Evolutionary conservation across 2,797 vertebrate species (phyloP).

Genomic region (Vespertilio murinus): DNA sequence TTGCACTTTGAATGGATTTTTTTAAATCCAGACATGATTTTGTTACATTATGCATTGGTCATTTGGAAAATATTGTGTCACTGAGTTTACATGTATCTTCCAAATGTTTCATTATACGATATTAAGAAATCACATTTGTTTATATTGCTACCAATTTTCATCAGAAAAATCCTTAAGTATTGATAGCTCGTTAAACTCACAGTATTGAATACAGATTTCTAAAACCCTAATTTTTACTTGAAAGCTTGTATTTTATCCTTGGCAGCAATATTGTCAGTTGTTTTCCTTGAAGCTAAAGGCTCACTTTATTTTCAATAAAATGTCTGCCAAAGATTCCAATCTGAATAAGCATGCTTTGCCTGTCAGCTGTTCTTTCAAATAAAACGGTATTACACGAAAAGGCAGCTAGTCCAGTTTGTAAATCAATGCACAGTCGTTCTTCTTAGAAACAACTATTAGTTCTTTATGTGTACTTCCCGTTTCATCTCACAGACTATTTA

Average conservation of each 20-base stretch:
- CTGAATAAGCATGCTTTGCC: slow-evolving; percentile 17
- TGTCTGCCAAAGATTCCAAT: slow-evolving; percentile 7
- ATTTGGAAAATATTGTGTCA: slow-evolving; percentile 23
- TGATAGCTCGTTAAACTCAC: not conserved
- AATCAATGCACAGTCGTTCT: not conserved
- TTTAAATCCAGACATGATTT: not conserved
- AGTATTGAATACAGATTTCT: not conserved
- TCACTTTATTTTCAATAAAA: slow-evolving; percentile 49
- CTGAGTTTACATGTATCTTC: not conserved
- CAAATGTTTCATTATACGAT: slow-evolving; percentile 24
- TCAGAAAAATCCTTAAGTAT: slow-evolving; percentile 6
- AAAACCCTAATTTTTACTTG: slow-evolving; percentile 43
- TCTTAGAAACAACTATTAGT: not conserved
- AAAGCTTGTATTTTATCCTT: slow-evolving; percentile 31
- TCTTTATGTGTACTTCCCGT: not conserved
- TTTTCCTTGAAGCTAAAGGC: slow-evolving; percentile 31
- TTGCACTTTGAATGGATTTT: slow-evolving; percentile 16
- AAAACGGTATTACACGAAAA: slow-evolving; percentile 2
- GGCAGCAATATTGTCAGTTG: slow-evolving; percentile 4
- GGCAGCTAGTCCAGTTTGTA: not conserved
- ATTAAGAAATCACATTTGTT: not conserved
- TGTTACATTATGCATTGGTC: not conserved
- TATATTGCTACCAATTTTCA: not conserved
- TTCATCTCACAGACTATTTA: slow-evolving; percentile 1
- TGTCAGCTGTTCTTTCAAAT: slow-evolving; percentile 46